Evolutionary conservation across 1,140 invertebrate genomes (phyloP).

Genomic region (Heliconius melpomene): DNA sequence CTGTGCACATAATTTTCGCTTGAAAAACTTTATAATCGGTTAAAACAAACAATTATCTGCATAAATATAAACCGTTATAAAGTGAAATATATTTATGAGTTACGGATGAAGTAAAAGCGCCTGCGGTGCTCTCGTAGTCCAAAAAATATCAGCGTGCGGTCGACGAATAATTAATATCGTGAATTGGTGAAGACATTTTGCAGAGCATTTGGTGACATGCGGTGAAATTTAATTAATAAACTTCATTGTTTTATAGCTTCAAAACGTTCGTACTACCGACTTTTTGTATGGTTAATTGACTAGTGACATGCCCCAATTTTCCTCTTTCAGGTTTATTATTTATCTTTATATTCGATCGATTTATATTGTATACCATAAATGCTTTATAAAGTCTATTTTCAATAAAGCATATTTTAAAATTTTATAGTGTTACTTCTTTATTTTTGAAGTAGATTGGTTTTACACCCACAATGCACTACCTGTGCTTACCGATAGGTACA

Average conservation of each 20-base stretch:
- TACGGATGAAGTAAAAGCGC: background rate
- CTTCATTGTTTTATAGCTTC: background rate
- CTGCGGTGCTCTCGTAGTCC: background rate
- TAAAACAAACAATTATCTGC: background rate
- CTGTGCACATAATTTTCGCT: no score
- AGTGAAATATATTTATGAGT: background rate
- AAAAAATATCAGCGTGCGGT: slow-evolving; percentile 13
- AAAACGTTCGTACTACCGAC: background rate
- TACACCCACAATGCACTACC: no score
- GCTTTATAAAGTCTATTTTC: no score
- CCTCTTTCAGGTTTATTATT: background rate
- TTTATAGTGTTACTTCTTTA: no score
- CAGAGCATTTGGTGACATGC: slow-evolving; percentile 9
- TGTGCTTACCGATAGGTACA: no score
- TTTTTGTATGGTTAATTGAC: slow-evolving; percentile 4
- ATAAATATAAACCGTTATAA: background rate
- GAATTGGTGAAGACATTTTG: slow-evolving; percentile 11
- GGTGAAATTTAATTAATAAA: slow-evolving; percentile 4
- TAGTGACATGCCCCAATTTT: background rate
- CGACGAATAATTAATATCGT: slow-evolving; percentile 10
- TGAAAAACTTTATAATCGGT: no score
- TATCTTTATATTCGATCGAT: no score
- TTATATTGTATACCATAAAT: no score
- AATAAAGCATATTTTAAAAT: no score
- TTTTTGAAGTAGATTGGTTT: no score